These are phyloP conservation scores for Hydractinia symbiolongicarpus DNA, from an alignment of 30 jellyfish, hydroid and myxozoan species.

Conservation along the genomic window DNA sequence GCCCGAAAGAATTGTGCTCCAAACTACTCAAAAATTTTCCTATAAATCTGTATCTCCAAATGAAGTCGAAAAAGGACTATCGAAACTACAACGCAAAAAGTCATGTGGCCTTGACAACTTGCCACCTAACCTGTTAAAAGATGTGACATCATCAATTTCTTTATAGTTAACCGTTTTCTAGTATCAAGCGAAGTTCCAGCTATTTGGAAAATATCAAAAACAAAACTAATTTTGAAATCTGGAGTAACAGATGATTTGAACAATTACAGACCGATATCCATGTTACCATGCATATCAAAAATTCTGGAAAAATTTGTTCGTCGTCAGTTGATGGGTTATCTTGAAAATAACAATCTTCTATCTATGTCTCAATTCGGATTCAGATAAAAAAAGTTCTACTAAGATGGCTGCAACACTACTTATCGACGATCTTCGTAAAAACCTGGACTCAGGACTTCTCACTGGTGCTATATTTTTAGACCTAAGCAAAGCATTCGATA, in stretches of 20 bases:
- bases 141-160: background rate
- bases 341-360: background rate
- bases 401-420: background rate
- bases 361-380: background rate
- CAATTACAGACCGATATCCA: too few species aligned
- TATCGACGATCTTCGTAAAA: background rate
- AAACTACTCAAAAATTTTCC: background rate
- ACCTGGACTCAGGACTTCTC: background rate
- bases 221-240: background rate
- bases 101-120: conserved; percentile 12
- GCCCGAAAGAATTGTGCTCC: background rate
- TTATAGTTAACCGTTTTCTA: background rate
- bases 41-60: background rate
- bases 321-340: background rate
- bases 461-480: background rate
- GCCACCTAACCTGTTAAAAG: background rate
- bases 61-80: background rate
- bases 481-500: background rate
- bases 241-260: background rate
- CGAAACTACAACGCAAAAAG: background rate
- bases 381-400: background rate
- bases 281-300: too few species aligned
- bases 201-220: background rate
- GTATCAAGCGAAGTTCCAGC: background rate
- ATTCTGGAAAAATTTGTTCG: background rate